phyloP scores from a whole-genome alignment of 2,888 invertebrate species.

The Pyrocoelia pectoralis region DNA sequence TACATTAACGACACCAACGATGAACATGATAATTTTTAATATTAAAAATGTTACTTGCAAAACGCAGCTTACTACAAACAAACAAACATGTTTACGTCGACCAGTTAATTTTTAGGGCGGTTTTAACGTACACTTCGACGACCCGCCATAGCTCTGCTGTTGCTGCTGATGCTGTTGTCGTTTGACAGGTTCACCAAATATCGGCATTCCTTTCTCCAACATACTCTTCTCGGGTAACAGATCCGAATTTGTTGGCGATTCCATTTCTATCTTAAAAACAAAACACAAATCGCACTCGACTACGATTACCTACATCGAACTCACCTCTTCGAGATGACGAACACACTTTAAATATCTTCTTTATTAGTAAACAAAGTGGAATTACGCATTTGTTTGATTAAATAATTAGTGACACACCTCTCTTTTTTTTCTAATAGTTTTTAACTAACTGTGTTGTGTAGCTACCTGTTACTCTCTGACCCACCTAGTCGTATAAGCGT shows the following conservation, averaged over 20 bases:
- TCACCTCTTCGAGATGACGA: background rate
- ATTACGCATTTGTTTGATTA: conserved; percentile 11
- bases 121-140: background rate
- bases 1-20: background rate
- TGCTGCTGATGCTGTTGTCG: background rate
- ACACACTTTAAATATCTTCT: background rate
- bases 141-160: background rate
- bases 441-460: background rate
- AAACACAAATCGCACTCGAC: too few species aligned
- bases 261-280: background rate
- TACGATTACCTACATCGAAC: too few species aligned
- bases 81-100: background rate
- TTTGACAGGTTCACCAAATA: background rate
- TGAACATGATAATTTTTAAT: background rate
- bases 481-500: background rate
- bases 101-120: background rate
- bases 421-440: background rate
- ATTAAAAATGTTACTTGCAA: background rate
- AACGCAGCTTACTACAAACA: background rate
- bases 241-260: conserved; percentile 1
- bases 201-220: too few species aligned
- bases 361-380: conserved; percentile 2
- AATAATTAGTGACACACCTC: background rate
- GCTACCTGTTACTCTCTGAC: background rate
- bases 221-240: background rate